Percentiles rank a stretch among this genome's conserved stretches.
Conservation (phyloP, 1,140 invertebrate species). For the Drosophila dunni region DNA sequence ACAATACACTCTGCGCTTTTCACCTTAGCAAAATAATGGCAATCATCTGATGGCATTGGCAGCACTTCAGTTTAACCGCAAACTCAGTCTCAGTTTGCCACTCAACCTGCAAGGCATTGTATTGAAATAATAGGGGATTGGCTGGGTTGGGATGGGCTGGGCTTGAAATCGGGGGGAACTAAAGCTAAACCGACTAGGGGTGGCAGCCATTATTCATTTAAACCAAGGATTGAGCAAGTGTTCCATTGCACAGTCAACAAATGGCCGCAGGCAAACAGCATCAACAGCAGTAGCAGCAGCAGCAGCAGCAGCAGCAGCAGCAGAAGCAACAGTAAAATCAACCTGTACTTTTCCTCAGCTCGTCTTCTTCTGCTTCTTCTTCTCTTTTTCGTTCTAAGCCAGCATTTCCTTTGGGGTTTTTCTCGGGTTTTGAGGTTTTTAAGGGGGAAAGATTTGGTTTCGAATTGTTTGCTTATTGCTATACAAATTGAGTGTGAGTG, state of each 20-base stretch:
- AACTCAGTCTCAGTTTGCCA: neutral
- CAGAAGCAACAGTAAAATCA: slow-evolving; percentile 21
- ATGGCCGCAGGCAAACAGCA: slow-evolving; percentile 31
- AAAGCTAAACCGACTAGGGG: slow-evolving; percentile 14
- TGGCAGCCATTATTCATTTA: slow-evolving; percentile 75
- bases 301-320: slow-evolving; percentile 16
- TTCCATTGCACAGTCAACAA: slow-evolving; percentile 59
- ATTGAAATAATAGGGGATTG: slow-evolving; percentile 51
- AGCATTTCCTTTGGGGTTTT: slow-evolving; percentile 1
- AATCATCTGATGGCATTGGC: slow-evolving; percentile 74
- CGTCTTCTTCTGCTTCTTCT: neutral
- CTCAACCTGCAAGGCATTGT: slow-evolving; percentile 27
- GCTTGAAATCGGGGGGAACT: neutral
- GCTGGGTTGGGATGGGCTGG: neutral
- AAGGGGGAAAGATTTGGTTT: slow-evolving; percentile 21
- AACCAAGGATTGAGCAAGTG: slow-evolving; percentile 61
- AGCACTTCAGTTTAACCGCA: slow-evolving; percentile 33
- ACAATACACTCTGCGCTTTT: slow-evolving; percentile 58
- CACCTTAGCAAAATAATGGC: slow-evolving; percentile 77
- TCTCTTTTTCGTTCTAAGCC: too few relatives aligned
- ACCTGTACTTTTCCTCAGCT: slow-evolving; percentile 23
- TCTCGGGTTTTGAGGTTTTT: slow-evolving; percentile 2
- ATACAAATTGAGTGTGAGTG: slow-evolving; percentile 49
- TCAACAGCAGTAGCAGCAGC: neutral
- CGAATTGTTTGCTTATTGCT: slow-evolving; percentile 42